Conservation (phyloP, 2,797 vertebrate genomes). For the Poeciliopsis paucimaculata region DNA sequence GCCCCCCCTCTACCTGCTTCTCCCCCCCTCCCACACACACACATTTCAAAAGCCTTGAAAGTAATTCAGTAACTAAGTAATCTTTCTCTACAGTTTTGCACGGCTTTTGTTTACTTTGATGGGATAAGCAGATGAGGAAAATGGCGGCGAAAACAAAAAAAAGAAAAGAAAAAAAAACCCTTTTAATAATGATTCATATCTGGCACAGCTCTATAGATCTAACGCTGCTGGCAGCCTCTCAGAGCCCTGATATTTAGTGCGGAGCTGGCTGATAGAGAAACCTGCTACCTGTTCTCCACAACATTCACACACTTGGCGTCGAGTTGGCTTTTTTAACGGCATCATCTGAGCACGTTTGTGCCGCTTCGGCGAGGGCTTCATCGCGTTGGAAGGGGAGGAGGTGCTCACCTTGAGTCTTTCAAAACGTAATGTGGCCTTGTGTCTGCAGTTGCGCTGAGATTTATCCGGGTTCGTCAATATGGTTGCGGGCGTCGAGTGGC, state of each 20-base stretch:
- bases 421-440: neutral
- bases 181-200: neutral
- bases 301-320: neutral
- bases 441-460: slow-evolving; percentile 24
- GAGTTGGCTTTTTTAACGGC: neutral
- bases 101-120: neutral
- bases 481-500: slow-evolving; percentile 27
- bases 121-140: neutral
- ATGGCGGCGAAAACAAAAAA: neutral
- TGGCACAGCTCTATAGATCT: neutral
- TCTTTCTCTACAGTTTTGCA: slow-evolving; percentile 11
- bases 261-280: slow-evolving; percentile 13
- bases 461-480: slow-evolving; percentile 44
- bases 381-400: slow-evolving; percentile 6
- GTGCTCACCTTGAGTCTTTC: slow-evolving; percentile 41
- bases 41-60: slow-evolving; percentile 18
- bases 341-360: neutral
- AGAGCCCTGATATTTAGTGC: slow-evolving; percentile 12
- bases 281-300: slow-evolving; percentile 14
- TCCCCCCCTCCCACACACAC: slow-evolving; percentile 6
- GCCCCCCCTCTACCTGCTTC: no score
- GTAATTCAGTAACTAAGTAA: slow-evolving; percentile 16
- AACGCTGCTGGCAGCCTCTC: slow-evolving; percentile 2
- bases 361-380: slow-evolving; percentile 10
- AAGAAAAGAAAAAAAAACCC: neutral